phyloP scores from a whole-genome alignment of 2,888 invertebrate genomes.

The Ophion ventricosus region DNA sequence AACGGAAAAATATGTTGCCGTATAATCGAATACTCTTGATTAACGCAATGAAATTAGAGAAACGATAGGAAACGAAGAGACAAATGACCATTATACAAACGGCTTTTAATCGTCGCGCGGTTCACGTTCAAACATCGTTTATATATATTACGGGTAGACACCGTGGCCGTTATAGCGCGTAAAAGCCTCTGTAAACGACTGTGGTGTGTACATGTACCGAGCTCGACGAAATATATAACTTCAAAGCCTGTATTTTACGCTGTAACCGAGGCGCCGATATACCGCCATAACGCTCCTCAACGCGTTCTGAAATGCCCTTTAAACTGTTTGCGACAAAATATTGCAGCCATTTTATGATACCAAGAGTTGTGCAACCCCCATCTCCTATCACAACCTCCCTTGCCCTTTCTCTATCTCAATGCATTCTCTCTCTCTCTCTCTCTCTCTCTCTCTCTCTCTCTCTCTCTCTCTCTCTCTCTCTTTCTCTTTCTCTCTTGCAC shows the following conservation, averaged over 20 bases:
- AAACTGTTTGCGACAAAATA: conserved; percentile 62
- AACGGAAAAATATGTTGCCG: conserved; percentile 18
- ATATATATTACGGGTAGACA: conserved; percentile 38
- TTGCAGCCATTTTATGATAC: conserved; percentile 63
- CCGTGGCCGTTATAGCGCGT: conserved; percentile 50
- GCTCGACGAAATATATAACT: conserved; percentile 46
- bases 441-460: conserved; percentile 9
- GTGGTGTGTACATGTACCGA: conserved; percentile 9
- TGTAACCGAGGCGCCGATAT: conserved; percentile 18
- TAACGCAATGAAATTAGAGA: conserved; percentile 52
- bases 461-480: conserved; percentile 9
- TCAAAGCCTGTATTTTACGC: conserved; percentile 38
- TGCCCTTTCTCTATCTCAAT: not conserved
- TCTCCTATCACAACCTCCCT: conserved; percentile 42
- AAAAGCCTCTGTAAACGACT: conserved; percentile 46
- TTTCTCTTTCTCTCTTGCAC: conserved; percentile 15
- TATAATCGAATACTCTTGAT: conserved; percentile 51
- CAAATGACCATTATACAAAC: conserved; percentile 54
- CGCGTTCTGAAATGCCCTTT: conserved; percentile 44
- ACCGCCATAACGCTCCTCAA: conserved; percentile 32
- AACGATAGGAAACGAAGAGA: conserved; percentile 54
- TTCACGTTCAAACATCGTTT: conserved; percentile 52
- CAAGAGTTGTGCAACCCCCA: conserved; percentile 67
- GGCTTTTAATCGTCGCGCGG: conserved; percentile 37
- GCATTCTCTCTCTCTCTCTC: not conserved